Evolutionary conservation across 2,888 invertebrate genomes (phyloP).

Genomic region (Drosophila pegasa): DNA sequence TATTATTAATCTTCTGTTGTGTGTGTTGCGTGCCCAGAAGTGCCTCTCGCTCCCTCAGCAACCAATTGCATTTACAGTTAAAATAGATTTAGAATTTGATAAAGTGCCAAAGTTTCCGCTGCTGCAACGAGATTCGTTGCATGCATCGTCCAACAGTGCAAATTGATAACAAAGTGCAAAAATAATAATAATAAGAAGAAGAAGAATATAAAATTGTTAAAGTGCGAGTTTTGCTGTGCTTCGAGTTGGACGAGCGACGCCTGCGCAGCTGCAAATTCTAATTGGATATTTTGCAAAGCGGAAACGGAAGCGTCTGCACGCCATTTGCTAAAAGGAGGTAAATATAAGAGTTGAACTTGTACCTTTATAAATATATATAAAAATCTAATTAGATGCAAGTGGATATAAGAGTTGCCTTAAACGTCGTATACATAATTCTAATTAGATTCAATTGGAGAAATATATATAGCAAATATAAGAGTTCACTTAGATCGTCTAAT

Average conservation of each 20-base stretch:
- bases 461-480: no score
- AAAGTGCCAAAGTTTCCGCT: constrained; percentile 46
- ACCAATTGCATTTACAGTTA: constrained; percentile 54
- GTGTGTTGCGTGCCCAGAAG: constrained; percentile 40
- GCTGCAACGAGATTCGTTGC: constrained; percentile 18
- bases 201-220: background rate
- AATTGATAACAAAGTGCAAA: constrained; percentile 38
- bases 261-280: constrained; percentile 74
- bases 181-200: background rate
- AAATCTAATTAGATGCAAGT: constrained; percentile 35
- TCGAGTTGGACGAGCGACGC: constrained; percentile 53
- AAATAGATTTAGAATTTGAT: constrained; percentile 33
- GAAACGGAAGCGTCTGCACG: constrained; percentile 60
- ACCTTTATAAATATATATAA: background rate
- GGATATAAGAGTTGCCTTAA: no score
- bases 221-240: constrained; percentile 12
- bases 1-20: constrained; percentile 11
- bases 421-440: no score
- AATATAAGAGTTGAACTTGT: constrained; percentile 10
- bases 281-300: constrained; percentile 65
- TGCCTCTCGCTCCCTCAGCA: constrained; percentile 29
- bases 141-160: background rate
- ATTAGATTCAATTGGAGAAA: no score
- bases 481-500: no score
- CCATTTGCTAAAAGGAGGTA: constrained; percentile 43